Percentiles rank a stretch among this genome's conserved stretches.
Conservation (phyloP, 2,797 vertebrate genomes). For the Pseudocheirus occidentalis region DNA sequence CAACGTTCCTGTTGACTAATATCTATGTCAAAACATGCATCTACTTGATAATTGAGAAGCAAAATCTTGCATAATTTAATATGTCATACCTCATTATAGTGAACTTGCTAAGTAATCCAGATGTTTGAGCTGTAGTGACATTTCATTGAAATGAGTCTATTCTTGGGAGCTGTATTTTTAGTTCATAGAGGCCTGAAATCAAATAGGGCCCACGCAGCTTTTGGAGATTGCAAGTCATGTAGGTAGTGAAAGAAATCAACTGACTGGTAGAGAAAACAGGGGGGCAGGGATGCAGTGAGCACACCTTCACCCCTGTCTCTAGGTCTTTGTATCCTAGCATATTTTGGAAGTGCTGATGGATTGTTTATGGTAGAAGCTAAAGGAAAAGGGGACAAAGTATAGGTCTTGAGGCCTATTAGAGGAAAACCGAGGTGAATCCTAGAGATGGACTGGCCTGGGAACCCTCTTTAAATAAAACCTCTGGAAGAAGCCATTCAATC, state of each 20-base stretch:
- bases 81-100: neutral
- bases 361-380: constrained; percentile 7
- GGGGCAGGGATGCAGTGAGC: neutral
- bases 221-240: constrained; percentile 9
- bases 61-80: constrained; percentile 30
- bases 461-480: neutral
- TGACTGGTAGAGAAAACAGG: neutral
- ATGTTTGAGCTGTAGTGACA: constrained; percentile 25
- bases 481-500: neutral
- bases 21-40: neutral
- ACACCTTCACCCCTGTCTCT: constrained; percentile 20
- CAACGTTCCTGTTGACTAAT: constrained; percentile 18
- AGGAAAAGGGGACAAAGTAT: neutral
- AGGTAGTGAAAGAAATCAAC: neutral
- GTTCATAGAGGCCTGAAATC: neutral
- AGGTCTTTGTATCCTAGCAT: constrained; percentile 9
- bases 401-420: neutral
- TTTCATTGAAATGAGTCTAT: neutral
- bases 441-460: neutral
- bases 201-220: neutral
- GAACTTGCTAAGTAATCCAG: neutral
- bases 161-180: neutral
- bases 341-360: neutral
- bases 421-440: neutral
- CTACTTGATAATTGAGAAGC: constrained; percentile 38